Evolutionary conservation across 2,888 invertebrate species (phyloP), one percentile per base, ranked within the genome.

Genomic region (Cylloceria caligata): DNA sequence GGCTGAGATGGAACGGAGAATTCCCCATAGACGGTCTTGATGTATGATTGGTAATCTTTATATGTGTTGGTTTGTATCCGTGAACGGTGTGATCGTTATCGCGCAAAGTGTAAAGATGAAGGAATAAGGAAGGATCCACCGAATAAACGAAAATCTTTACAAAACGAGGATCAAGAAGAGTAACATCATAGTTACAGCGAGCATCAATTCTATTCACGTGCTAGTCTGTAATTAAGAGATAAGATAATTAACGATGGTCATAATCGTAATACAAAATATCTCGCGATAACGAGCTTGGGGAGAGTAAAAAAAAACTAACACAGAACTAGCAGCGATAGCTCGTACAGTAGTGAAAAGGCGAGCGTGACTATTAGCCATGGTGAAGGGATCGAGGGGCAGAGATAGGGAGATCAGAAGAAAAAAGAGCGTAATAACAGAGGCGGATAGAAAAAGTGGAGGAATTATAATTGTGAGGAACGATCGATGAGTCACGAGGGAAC

Each of bases 131-230:
- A 57, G 27, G 30, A 39, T 71, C 30, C 16, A 42, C n/a, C 39
- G 55, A 71, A 57, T 57, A n/a, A 57, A 57, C 69, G 42, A 55
- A 55, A 57, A 24, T 27, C 24, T n/a, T 1, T 19, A 16, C 19
- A 36, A 60, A 60, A 60, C 30, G 30, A 27, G 16, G 16, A 16
- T 6, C 34, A 7, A 30, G 34, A 74, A 47, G 19, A 64, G 62
- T 45, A 60, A 69, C 24, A 68, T 65, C 52, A 13, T 55, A 36
- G 62, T 36, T 71, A 71, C 27, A 49, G 65, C 49, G 11, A 34
- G 71, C 79, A 75, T 82, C 78, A 79, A 74, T 82, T 79, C 78
- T 21, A 75, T 79, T 82, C 79, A 82, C 81, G 81, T 82, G 81
- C 74, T 69, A 75, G 65, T 47, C 42, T 60, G 71, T 75, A 82